phyloP scores from a whole-genome alignment of 2,797 vertebrate genomes.

The Gymnopithys bicolor region DNA sequence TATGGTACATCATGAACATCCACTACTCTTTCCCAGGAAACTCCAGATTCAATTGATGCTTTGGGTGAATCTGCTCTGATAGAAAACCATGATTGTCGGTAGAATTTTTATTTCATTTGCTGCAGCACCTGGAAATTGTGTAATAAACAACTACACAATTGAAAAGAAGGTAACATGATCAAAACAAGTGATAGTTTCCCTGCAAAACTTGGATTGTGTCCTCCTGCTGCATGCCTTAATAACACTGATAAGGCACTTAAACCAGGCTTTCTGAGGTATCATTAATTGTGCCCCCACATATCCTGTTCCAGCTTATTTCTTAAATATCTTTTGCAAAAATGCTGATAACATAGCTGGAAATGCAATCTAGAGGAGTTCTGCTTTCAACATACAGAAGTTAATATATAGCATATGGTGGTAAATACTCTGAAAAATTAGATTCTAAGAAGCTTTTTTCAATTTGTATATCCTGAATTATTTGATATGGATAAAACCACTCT shows the following conservation, averaged over 20 bases:
- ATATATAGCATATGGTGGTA: background rate
- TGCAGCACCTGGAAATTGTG: slow-evolving; percentile 28
- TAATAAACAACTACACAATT: slow-evolving; percentile 44
- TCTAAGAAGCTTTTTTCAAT: background rate
- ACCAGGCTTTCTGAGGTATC: background rate
- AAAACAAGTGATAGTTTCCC: slow-evolving; percentile 22
- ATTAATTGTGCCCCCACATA: slow-evolving; percentile 10
- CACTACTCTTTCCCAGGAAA: background rate
- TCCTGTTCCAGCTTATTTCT: background rate
- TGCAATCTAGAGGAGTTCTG: background rate
- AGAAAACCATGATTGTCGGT: background rate
- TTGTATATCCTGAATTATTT: background rate
- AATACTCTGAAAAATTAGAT: background rate
- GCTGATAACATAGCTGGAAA: background rate
- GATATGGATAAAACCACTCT: background rate
- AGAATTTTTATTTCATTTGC: slow-evolving; percentile 50
- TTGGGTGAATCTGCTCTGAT: background rate
- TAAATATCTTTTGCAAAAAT: slow-evolving; percentile 27
- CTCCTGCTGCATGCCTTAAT: background rate
- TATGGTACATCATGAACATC: background rate
- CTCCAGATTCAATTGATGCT: background rate
- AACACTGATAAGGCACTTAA: background rate
- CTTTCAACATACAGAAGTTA: background rate
- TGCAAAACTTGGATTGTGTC: slow-evolving; percentile 16
- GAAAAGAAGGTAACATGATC: slow-evolving; percentile 33